Evolutionary conservation across 2,888 invertebrate genomes (phyloP).

Genomic region (Polymixis lichenea): DNA sequence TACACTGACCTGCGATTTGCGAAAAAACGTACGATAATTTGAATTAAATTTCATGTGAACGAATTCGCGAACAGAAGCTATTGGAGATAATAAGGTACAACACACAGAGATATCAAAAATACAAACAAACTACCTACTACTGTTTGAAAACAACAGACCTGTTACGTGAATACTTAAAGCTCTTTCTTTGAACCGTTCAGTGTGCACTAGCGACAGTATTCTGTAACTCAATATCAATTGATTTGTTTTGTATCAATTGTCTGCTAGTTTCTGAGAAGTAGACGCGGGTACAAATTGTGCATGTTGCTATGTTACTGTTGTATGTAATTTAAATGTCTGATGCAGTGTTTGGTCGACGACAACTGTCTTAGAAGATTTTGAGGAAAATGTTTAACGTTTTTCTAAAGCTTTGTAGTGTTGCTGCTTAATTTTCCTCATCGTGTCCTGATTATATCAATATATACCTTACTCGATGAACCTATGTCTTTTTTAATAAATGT

Average conservation of each 20-base stretch:
- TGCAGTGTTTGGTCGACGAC: conserved; percentile 11
- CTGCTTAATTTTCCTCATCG: background rate
- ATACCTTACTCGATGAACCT: background rate
- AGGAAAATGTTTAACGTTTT: background rate
- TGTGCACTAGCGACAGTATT: background rate
- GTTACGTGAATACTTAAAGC: background rate
- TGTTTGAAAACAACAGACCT: background rate
- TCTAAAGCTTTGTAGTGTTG: too few species aligned
- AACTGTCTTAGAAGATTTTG: background rate
- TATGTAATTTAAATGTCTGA: conserved; percentile 28
- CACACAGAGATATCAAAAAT: background rate
- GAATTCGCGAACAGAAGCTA: too few species aligned
- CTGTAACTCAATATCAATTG: conserved; percentile 23
- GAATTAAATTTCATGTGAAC: too few species aligned
- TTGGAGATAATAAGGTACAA: background rate
- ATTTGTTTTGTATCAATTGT: conserved; percentile 40
- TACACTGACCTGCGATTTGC: too few species aligned
- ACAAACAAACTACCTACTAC: background rate
- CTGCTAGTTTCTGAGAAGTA: conserved; percentile 24
- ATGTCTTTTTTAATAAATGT: background rate
- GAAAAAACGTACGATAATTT: too few species aligned
- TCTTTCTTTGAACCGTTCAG: conserved; percentile 25
- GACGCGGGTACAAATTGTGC: background rate
- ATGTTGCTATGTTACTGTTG: background rate
- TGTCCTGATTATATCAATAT: background rate